Conservation (phyloP, 1,140 invertebrate genomes). For the Drosophila miranda region DNA sequence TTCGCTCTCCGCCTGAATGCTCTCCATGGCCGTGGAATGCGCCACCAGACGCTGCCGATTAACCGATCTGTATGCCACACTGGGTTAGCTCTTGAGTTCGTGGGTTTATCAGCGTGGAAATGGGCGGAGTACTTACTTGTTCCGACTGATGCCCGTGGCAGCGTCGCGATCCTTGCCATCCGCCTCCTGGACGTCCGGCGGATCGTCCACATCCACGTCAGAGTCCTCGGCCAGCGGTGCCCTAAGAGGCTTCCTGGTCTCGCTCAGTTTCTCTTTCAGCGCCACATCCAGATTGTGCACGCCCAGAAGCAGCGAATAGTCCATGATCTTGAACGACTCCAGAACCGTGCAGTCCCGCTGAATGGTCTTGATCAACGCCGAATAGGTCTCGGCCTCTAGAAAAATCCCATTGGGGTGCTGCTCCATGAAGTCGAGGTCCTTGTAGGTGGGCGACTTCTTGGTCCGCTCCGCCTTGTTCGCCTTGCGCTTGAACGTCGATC, state of each 20-base stretch:
- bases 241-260: conserved; percentile 57
- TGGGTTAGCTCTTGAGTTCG: conserved; percentile 52
- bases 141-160: conserved; percentile 83
- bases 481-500: conserved; percentile 98
- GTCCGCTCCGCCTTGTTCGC: conserved; percentile 95
- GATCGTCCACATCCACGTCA: conserved; percentile 79
- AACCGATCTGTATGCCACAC: conserved; percentile 88
- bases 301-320: conserved; percentile 97
- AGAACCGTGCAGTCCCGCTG: conserved; percentile 97
- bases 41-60: conserved; percentile 95
- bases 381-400: conserved; percentile 97
- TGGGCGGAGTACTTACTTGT: conserved; percentile 79
- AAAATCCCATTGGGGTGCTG: conserved; percentile 96
- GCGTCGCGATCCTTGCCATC: conserved; percentile 83
- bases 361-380: conserved; percentile 96
- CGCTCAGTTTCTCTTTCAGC: conserved; percentile 88
- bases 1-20: conserved; percentile 97
- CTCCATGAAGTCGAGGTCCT: conserved; percentile 98
- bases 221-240: conserved; percentile 75
- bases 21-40: conserved; percentile 98
- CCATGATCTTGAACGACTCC: conserved; percentile 99
- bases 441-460: conserved; percentile 96
- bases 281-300: conserved; percentile 97
- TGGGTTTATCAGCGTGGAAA: background rate
- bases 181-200: conserved; percentile 77